These are phyloP conservation scores for Cryptocephalus moraei DNA, from an alignment of 2,888 invertebrate genomes.

Conservation along the genomic window DNA sequence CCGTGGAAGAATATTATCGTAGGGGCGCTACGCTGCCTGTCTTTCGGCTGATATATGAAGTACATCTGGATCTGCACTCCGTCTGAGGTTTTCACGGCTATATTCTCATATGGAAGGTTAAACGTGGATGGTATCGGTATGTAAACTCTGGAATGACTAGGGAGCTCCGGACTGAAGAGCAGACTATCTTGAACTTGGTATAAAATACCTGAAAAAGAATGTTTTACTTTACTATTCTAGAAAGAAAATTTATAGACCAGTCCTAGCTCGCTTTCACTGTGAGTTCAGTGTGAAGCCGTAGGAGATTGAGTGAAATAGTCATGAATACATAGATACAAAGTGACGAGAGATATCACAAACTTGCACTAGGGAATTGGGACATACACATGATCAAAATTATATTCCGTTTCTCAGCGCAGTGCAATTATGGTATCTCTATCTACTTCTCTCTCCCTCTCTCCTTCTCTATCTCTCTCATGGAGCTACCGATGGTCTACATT, in stretches of 20 bases:
- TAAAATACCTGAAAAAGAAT: constrained; percentile 53
- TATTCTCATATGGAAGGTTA: constrained; percentile 78
- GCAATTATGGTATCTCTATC: too few species aligned
- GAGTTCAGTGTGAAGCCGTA: too few species aligned
- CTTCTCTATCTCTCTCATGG: too few species aligned
- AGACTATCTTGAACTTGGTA: constrained; percentile 81
- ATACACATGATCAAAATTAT: too few species aligned
- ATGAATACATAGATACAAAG: too few species aligned
- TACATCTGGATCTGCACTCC: constrained; percentile 71
- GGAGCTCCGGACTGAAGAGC: constrained; percentile 82
- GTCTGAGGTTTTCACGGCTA: constrained; percentile 65
- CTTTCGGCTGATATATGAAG: constrained; percentile 64
- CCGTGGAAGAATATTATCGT: constrained; percentile 90
- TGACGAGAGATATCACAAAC: too few species aligned
- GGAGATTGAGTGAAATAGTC: too few species aligned
- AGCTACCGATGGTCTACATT: too few species aligned
- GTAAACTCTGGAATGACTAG: constrained; percentile 78
- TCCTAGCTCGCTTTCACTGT: too few species aligned
- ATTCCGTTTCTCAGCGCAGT: too few species aligned
- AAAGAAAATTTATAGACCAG: background rate
- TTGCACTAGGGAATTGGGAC: too few species aligned
- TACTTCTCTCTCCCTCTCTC: too few species aligned
- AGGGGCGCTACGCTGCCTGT: constrained; percentile 58
- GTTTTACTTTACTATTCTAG: background rate
- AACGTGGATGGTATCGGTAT: constrained; percentile 80